A percentile compares a stretch with the other conserved stretches of the same genome.
These are phyloP conservation scores for Stichopus horrens DNA, from an alignment of 53 echinoderm and acorn worm genomes.

Conservation along the genomic window DNA sequence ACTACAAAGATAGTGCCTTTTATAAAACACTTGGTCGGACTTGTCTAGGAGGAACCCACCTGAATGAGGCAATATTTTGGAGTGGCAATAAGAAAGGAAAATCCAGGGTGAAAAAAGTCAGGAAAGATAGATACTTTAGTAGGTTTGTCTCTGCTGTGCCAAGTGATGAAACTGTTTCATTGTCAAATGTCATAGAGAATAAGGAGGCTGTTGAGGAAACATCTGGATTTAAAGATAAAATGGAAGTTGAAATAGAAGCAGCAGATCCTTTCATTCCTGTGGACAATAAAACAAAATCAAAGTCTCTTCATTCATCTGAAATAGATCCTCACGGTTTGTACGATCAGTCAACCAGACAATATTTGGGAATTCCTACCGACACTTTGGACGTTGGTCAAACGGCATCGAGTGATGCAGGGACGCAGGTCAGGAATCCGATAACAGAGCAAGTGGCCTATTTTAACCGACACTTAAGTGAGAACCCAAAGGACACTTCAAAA, in stretches of 20 bases:
- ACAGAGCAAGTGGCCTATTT: constrained; percentile 57
- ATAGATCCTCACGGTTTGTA: constrained; percentile 71
- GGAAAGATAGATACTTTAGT: constrained; percentile 61
- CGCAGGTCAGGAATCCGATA: constrained; percentile 15
- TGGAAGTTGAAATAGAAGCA: constrained; percentile 7
- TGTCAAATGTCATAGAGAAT: constrained; percentile 8
- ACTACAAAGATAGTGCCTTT: constrained; percentile 78
- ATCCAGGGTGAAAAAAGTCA: constrained; percentile 44
- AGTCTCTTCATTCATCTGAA: constrained; percentile 14
- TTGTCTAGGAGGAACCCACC: constrained; percentile 68
- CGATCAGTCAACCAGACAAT: constrained; percentile 62
- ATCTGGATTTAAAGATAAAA: constrained; percentile 5
- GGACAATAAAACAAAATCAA: background rate
- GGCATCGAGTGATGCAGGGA: background rate
- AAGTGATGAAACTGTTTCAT: constrained; percentile 37
- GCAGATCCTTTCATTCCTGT: constrained; percentile 55
- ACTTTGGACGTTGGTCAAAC: background rate
- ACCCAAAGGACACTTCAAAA: constrained; percentile 68
- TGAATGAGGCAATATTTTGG: constrained; percentile 58
- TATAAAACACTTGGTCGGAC: constrained; percentile 72
- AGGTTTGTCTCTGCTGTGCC: background rate
- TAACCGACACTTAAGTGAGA: constrained; percentile 73
- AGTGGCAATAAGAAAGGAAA: constrained; percentile 57
- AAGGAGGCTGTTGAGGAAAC: background rate
- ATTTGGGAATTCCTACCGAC: constrained; percentile 9